Evolutionary conservation across 2,888 invertebrate genomes (phyloP).

Genomic region (Loripinus fragilis): DNA sequence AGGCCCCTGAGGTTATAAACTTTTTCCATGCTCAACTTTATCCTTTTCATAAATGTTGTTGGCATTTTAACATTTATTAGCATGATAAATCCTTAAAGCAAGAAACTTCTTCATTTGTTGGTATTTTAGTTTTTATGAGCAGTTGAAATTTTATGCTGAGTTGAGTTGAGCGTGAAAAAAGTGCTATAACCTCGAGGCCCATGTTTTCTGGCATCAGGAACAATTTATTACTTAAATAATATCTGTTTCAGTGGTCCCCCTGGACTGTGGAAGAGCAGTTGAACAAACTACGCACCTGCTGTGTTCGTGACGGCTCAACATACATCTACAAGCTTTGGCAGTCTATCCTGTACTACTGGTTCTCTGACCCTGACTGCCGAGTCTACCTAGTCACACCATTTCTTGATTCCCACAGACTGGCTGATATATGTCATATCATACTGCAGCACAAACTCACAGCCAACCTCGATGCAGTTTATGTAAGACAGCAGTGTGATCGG

Average conservation of each 20-base stretch:
- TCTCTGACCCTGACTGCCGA: slow-evolving; percentile 64
- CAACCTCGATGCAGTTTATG: slow-evolving; percentile 70
- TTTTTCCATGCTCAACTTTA: too few species aligned
- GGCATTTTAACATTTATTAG: too few species aligned
- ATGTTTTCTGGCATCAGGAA: too few species aligned
- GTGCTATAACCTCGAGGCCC: too few species aligned
- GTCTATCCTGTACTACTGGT: slow-evolving; percentile 76
- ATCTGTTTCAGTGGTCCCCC: slow-evolving; percentile 61
- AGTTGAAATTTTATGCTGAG: too few species aligned
- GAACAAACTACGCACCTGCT: slow-evolving; percentile 54
- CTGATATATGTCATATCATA: slow-evolving; percentile 73
- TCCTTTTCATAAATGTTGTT: too few species aligned
- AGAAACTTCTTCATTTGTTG: too few species aligned
- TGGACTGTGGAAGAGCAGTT: slow-evolving; percentile 59
- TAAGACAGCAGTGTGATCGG: slow-evolving; percentile 63
- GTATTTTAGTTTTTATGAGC: too few species aligned
- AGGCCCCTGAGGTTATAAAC: too few species aligned
- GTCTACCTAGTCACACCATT: slow-evolving; percentile 77
- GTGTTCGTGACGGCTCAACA: slow-evolving; percentile 68
- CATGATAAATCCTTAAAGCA: too few species aligned
- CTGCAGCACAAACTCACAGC: slow-evolving; percentile 70
- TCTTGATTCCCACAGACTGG: slow-evolving; percentile 74
- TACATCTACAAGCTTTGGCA: slow-evolving; percentile 79
- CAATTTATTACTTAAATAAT: too few species aligned
- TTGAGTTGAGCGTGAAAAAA: too few species aligned